Evolutionary conservation across 2,113 vertebrate species (phyloP).

Genomic region (Lamprologus sp.): DNA sequence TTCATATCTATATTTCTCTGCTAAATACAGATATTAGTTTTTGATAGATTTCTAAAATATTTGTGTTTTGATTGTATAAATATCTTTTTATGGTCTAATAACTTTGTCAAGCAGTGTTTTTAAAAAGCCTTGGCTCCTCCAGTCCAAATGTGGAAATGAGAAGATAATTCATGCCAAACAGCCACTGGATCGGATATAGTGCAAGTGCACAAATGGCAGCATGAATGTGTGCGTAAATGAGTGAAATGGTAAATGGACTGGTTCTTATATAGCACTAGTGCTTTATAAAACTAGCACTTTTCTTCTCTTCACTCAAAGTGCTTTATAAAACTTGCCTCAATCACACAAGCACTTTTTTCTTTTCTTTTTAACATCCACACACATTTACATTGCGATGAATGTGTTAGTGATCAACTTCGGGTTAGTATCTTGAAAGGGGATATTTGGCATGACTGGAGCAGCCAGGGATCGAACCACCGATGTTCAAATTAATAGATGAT

Average conservation of each 20-base stretch:
- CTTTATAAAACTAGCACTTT: not conserved
- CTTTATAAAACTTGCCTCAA: not conserved
- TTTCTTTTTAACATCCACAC: not conserved
- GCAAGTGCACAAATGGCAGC: not conserved
- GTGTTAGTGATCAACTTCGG: not conserved
- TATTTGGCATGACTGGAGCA: not conserved
- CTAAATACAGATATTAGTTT: not conserved
- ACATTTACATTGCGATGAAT: not conserved
- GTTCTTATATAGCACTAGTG: not conserved
- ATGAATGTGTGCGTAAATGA: not conserved
- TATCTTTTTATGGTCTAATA: not conserved
- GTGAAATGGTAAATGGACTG: not conserved
- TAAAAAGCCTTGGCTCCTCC: not conserved
- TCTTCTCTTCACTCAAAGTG: not conserved
- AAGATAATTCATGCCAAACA: not conserved
- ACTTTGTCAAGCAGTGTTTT: not conserved
- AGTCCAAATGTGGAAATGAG: not conserved
- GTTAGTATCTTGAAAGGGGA: not conserved
- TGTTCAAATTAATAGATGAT: not conserved
- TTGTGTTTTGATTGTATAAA: not conserved
- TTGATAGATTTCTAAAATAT: not conserved
- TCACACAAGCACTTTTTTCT: not conserved
- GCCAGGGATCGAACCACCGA: fast-evolving
- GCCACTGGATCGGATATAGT: fast-evolving
- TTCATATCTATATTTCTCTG: not conserved